Conservation (phyloP, 2,888 invertebrate genomes). For the Drosophila parthenogenetica region DNA sequence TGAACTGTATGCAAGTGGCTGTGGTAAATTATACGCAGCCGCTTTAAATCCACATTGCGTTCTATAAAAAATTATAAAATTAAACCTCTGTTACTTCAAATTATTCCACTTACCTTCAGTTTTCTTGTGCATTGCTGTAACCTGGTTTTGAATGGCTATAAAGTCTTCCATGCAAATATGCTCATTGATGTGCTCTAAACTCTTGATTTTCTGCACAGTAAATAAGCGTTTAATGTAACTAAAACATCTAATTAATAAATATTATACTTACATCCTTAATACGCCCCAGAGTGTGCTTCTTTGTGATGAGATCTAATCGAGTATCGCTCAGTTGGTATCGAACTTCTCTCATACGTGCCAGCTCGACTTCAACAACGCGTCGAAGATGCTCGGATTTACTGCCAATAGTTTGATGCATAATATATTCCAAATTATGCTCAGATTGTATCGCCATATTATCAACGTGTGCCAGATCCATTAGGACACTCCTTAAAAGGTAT, state of each 20-base stretch:
- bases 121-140: conserved; percentile 78
- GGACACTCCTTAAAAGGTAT: conserved; percentile 29
- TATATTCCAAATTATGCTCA: conserved; percentile 39
- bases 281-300: conserved; percentile 66
- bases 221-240: too few relatives aligned
- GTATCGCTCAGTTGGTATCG: conserved; percentile 74
- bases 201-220: conserved; percentile 65
- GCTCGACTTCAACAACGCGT: conserved; percentile 24
- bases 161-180: conserved; percentile 75
- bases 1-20: conserved; percentile 73
- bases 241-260: background rate
- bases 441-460: conserved; percentile 15
- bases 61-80: conserved; percentile 58
- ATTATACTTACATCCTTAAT: conserved; percentile 61
- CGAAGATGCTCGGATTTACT: conserved; percentile 24
- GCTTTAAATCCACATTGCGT: conserved; percentile 76
- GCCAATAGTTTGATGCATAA: conserved; percentile 13
- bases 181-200: conserved; percentile 77
- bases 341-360: conserved; percentile 50
- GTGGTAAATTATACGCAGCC: conserved; percentile 66
- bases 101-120: conserved; percentile 75
- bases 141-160: conserved; percentile 77
- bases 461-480: conserved; percentile 43
- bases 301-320: conserved; percentile 68
- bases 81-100: background rate